phyloP scores from a whole-genome alignment of 2,113 vertebrate species.

The Rhea pennata region DNA sequence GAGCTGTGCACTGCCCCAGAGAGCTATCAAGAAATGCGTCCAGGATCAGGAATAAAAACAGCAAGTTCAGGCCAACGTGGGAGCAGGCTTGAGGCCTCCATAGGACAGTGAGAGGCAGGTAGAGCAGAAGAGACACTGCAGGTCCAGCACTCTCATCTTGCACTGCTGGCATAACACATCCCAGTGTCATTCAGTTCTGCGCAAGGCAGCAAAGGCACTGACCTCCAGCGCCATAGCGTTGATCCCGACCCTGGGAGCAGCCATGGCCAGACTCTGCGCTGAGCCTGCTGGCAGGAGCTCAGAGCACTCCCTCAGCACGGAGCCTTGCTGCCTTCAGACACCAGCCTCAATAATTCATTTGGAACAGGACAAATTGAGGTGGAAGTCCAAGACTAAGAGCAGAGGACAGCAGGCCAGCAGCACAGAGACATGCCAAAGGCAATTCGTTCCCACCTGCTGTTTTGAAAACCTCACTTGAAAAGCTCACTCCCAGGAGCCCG shows the following conservation, averaged over 20 bases:
- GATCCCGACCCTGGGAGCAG: neutral
- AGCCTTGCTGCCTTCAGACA: neutral
- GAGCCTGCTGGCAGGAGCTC: neutral
- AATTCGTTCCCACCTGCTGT: neutral
- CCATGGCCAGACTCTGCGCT: accelerated
- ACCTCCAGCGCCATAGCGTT: neutral
- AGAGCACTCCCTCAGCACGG: neutral
- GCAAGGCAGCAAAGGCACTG: no score
- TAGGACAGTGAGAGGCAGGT: no score
- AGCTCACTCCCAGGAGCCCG: neutral
- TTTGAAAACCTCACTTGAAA: neutral
- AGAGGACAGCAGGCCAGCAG: neutral
- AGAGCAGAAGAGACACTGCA: no score
- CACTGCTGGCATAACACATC: neutral
- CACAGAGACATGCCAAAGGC: neutral
- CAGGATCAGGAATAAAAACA: neutral
- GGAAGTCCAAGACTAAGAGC: neutral
- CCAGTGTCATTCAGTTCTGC: no score
- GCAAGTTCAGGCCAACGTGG: neutral
- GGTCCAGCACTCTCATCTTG: neutral
- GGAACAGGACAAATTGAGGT: neutral
- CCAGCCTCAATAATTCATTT: neutral
- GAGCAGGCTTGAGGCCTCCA: neutral
- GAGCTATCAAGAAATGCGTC: neutral
- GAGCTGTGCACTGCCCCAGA: neutral